phyloP scores from a whole-genome alignment of 2,888 invertebrate genomes.

The Folsomia candida region DNA sequence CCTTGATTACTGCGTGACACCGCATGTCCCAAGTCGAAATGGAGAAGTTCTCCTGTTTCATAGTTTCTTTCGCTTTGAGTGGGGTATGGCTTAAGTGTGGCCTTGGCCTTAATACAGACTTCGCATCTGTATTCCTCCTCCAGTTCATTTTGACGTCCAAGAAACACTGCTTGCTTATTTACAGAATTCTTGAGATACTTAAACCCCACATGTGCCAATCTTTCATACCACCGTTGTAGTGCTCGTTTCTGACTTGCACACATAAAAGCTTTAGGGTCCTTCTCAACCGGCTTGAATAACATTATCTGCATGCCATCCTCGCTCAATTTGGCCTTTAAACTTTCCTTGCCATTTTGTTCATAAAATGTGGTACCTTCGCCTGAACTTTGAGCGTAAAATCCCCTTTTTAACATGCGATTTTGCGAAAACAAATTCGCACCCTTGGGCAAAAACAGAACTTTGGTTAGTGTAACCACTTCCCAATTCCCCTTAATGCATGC shows the following conservation, averaged over 20 bases:
- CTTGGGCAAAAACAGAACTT: not conserved
- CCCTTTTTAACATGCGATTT: not conserved
- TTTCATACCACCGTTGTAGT: conserved; percentile 38
- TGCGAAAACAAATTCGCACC: not conserved
- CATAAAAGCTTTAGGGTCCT: too few species aligned
- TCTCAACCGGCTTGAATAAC: too few species aligned
- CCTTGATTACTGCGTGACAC: not conserved
- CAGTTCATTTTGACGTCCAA: conserved; percentile 12
- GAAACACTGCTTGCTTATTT: conserved; percentile 20
- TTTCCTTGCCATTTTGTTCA: too few species aligned
- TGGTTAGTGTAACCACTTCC: not conserved
- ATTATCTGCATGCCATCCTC: too few species aligned
- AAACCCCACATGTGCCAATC: conserved; percentile 26
- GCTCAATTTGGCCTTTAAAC: too few species aligned
- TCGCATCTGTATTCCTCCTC: conserved; percentile 14
- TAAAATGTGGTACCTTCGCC: too few species aligned
- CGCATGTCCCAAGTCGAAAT: conserved; percentile 24
- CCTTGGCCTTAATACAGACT: conserved; percentile 19
- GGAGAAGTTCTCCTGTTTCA: conserved; percentile 15
- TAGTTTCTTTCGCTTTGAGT: too few species aligned
- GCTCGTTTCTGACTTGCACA: too few species aligned
- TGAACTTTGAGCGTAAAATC: too few species aligned
- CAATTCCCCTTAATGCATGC: not conserved
- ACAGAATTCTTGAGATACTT: conserved; percentile 22
- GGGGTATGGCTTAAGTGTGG: too few species aligned